Evolutionary conservation across 2,797 vertebrate genomes (phyloP).

Genomic region (Sebastes umbrosus): DNA sequence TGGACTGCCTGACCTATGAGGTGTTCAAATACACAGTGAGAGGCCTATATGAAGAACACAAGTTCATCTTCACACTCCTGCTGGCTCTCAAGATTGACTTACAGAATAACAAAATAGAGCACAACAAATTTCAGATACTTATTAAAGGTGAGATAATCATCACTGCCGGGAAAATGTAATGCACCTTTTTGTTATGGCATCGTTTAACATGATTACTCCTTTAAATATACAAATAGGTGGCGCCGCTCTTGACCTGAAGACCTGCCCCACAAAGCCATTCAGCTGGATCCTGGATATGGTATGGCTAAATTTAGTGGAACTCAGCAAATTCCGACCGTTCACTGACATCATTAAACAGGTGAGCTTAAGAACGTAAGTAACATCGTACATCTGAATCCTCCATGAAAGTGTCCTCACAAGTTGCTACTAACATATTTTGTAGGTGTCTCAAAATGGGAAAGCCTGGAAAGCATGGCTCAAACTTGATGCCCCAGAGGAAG

Average conservation of each 20-base stretch:
- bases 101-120: constrained; percentile 80
- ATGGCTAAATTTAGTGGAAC: constrained; percentile 88
- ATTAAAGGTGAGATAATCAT: constrained; percentile 80
- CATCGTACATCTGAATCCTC: neutral
- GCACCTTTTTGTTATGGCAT: neutral
- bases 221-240: constrained; percentile 75
- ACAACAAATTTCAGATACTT: constrained; percentile 82
- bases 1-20: constrained; percentile 84
- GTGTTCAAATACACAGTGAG: constrained; percentile 84
- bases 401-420: neutral
- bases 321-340: constrained; percentile 84
- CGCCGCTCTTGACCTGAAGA: constrained; percentile 86
- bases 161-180: neutral
- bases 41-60: constrained; percentile 87
- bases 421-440: constrained; percentile 15
- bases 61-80: constrained; percentile 87
- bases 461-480: constrained; percentile 87
- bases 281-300: constrained; percentile 87
- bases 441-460: constrained; percentile 84
- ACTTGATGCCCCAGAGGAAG: constrained; percentile 85
- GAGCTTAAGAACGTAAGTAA: neutral
- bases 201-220: neutral
- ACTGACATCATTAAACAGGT: constrained; percentile 84
- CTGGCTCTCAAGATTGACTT: constrained; percentile 88
- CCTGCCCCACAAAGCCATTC: constrained; percentile 84